phyloP scores from a whole-genome alignment of 2,797 vertebrate species.

The Triplophysa bombifrons region DNA sequence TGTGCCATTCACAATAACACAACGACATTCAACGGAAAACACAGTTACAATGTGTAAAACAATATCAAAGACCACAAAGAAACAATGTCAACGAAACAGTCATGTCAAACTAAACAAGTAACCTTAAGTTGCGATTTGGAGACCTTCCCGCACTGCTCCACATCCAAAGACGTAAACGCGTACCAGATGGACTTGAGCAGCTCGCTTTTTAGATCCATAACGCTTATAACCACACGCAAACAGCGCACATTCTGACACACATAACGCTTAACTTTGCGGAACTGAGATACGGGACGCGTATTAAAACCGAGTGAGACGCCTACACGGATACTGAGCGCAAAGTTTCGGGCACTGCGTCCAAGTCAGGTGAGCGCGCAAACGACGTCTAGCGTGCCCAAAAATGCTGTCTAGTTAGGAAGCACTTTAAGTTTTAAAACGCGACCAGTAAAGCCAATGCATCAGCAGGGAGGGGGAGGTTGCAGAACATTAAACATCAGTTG shows the following conservation, averaged over 20 bases:
- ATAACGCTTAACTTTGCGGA: conserved; percentile 28
- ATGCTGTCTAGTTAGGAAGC: not conserved
- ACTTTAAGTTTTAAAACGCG: not conserved
- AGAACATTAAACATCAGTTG: not conserved
- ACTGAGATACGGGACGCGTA: not conserved
- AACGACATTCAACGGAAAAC: not conserved
- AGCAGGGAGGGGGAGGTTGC: not conserved
- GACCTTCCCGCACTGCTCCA: conserved; percentile 92
- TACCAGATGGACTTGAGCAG: conserved; percentile 98
- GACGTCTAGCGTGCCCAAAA: too few relatives aligned
- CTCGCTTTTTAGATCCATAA: conserved; percentile 87
- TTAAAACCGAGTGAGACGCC: not conserved
- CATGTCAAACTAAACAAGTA: not conserved
- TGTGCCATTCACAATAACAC: not conserved
- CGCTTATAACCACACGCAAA: conserved; percentile 31
- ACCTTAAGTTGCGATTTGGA: conserved; percentile 97
- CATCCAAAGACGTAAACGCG: conserved; percentile 94
- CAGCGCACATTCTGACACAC: not conserved
- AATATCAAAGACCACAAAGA: not conserved
- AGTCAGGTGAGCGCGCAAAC: not conserved
- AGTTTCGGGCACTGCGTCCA: too few relatives aligned
- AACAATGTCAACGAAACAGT: not conserved
- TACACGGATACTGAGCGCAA: not conserved
- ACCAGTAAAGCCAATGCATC: not conserved
- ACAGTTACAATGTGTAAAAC: not conserved